Base-by-base conservation (phyloP, 2,797 vertebrate species). In the Labeo calbasu region DNA sequence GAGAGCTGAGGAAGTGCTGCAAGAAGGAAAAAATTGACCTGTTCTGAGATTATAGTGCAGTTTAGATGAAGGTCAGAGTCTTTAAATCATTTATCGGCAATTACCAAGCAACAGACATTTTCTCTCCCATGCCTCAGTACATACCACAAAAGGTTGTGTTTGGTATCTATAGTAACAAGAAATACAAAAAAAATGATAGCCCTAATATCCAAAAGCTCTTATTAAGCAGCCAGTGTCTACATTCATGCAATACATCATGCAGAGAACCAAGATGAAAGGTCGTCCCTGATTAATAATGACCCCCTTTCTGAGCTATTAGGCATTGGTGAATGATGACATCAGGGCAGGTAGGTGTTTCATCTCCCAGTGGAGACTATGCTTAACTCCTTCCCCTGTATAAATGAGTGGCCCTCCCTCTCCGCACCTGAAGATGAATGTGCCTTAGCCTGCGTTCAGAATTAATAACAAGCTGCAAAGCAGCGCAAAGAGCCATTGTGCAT, bases 281-380 rank as follows among this genome's bases (percentile, higher is more conserved):
- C 78, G 69, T 72, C 61, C 32, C 51, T 65, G 53, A 79, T 84
- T 84, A 83, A 81, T 82, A 82, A 87, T 78, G 73, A 69, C 77
- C 77, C 69, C 84, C 79, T 85, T 87, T 82, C 82, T 79, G 84
- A 79, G 84, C 78, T 80, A 87, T 87, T 88, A 88, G 85, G 59
- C 81, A 73, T 51, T 36, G 61, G 73, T 85, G 32, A 72, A 77
- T 84, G 66, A 78, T 63, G 86, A 72, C 51, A 73, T 57, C 57
- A 69, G 48, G 76, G 51, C 13, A 68, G 78, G 76, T 89, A 83
- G 84, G 79, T 66, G 75, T 86, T 79, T 84, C 83, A 87, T 87
- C 82, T 85, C 81, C 51, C 79, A 43, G 25, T 46, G 65, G 69
- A 75, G 82, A 55, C 82, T 86, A 71, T 80, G 82, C 77, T 81